Conservation (phyloP, 2,797 vertebrate genomes). For the Pseudochirops corinnae region DNA sequence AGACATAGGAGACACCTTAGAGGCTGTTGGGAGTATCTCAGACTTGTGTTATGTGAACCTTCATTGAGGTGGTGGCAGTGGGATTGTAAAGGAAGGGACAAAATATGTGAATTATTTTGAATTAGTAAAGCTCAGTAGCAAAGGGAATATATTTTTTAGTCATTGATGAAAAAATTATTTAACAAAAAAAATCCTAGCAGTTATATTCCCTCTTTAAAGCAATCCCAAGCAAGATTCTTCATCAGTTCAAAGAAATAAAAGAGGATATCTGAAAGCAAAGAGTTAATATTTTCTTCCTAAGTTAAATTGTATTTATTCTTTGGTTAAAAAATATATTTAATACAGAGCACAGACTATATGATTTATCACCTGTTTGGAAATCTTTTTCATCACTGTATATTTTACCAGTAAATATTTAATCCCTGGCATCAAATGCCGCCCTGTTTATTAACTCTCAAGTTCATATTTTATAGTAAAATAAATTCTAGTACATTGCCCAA, state of each 20-base stretch:
- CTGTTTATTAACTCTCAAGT: constrained; percentile 69
- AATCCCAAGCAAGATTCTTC: constrained; percentile 24
- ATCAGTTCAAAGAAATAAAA: constrained; percentile 30
- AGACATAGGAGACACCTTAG: neutral
- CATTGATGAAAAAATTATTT: constrained; percentile 44
- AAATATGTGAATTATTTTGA: neutral
- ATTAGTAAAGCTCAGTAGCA: neutral
- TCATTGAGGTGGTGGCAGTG: neutral
- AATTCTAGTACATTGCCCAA: constrained; percentile 47
- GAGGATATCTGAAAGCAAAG: constrained; percentile 38
- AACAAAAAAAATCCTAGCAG: constrained; percentile 39
- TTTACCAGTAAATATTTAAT: constrained; percentile 83
- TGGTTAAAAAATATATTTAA: constrained; percentile 76
- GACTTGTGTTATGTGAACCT: neutral
- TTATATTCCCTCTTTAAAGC: constrained; percentile 19
- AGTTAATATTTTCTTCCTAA: constrained; percentile 71
- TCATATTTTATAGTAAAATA: constrained; percentile 57
- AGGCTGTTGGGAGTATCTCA: neutral
- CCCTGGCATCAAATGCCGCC: constrained; percentile 75
- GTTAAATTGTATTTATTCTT: constrained; percentile 60
- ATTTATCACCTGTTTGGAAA: constrained; percentile 79
- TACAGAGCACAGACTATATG: constrained; percentile 66
- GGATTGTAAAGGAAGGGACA: neutral
- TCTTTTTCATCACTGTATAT: constrained; percentile 79
- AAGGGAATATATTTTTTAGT: neutral